Conservation (phyloP, 2,888 invertebrate species). For the Lithophane semibrunnea region DNA sequence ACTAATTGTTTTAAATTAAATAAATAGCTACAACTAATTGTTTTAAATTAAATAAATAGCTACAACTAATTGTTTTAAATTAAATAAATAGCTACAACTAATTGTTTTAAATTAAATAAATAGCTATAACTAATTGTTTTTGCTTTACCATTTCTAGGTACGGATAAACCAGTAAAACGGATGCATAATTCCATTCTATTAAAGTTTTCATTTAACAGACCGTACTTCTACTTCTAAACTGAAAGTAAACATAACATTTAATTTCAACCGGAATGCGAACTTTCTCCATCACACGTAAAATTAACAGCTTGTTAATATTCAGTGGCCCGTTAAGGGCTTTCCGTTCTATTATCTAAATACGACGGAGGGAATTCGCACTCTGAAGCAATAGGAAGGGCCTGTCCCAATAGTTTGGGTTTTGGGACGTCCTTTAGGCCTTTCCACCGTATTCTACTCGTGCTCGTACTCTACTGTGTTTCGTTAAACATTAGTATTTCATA, state of each 20-base stretch:
- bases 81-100: no score
- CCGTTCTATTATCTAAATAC: conserved; percentile 56
- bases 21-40: no score
- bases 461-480: not conserved
- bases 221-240: conserved; percentile 21
- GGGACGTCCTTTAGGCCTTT: conserved; percentile 1
- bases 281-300: conserved; percentile 58
- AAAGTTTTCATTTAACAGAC: conserved; percentile 31
- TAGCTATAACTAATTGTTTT: not conserved
- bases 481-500: not conserved
- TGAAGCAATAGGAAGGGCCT: conserved; percentile 17
- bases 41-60: not conserved
- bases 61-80: not conserved
- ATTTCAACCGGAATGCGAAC: conserved; percentile 54
- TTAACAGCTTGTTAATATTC: conserved; percentile 62
- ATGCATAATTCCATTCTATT: conserved; percentile 1
- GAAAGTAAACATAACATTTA: conserved; percentile 57
- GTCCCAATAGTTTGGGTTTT: conserved; percentile 5
- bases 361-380: conserved; percentile 20
- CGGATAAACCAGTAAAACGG: conserved; percentile 6
- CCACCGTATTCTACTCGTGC: not conserved
- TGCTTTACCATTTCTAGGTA: not conserved
- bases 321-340: conserved; percentile 40
- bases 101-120: not conserved
- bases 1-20: not conserved